These are phyloP conservation scores for Cybosia mesomella DNA, from an alignment of 2,888 invertebrate genomes.

Conservation along the genomic window DNA sequence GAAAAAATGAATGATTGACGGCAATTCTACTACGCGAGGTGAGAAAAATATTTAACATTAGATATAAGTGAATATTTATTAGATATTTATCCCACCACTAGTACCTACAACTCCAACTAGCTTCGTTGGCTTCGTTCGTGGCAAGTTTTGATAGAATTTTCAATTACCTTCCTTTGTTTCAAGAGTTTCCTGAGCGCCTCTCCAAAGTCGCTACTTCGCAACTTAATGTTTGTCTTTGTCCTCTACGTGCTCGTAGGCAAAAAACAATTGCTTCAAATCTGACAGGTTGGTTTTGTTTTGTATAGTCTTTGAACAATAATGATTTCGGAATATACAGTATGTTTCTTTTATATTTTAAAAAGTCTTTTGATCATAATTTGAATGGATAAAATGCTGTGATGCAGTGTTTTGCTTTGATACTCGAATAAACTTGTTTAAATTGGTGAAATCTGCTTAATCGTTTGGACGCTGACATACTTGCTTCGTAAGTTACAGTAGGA, in stretches of 20 bases:
- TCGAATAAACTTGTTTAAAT: too few species aligned
- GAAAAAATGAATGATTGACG: too few species aligned
- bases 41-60: neutral
- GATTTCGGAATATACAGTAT: neutral
- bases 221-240: slow-evolving; percentile 43
- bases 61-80: neutral
- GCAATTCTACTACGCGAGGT: too few species aligned
- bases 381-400: too few species aligned
- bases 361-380: too few species aligned
- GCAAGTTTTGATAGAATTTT: slow-evolving; percentile 87
- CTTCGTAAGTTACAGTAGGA: too few species aligned
- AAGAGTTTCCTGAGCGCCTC: slow-evolving; percentile 68
- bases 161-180: slow-evolving; percentile 86
- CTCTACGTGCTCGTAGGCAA: slow-evolving; percentile 19
- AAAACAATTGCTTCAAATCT: slow-evolving; percentile 4
- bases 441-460: too few species aligned
- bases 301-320: neutral
- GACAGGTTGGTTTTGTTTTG: neutral
- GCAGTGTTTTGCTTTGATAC: too few species aligned
- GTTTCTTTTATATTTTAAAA: neutral
- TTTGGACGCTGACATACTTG: too few species aligned
- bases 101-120: slow-evolving; percentile 50
- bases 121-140: slow-evolving; percentile 71
- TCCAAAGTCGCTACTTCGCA: slow-evolving; percentile 44
- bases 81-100: slow-evolving; percentile 43